Evolutionary conservation across 2,888 invertebrate species (phyloP), one percentile per base, ranked within the genome.

Genomic region (Mechanitis mazaeus): DNA sequence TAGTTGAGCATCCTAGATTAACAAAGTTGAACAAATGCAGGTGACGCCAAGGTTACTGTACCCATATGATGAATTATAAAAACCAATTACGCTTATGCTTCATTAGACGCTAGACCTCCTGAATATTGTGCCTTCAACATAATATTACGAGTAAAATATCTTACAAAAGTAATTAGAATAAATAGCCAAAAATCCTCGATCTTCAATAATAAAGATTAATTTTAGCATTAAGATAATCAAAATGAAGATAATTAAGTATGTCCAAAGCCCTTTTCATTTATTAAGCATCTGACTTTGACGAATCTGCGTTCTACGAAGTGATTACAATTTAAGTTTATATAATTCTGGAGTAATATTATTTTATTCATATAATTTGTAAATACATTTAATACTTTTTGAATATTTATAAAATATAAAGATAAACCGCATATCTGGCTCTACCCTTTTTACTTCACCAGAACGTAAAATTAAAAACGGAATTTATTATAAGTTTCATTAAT

Each of bases 391-490:
- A 20, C 20, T 42, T 42, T 42, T 42, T 9, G 45, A 61, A 35
- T 28, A 54, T 45, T 54, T 20, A 33, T 35, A 38, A 54, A 42
- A 38, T 31, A 28, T 61, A n/a, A 56, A 54, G 28, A 54, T 56
- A 56, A 56, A 57, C 57, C 35, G n/a, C 45, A 45, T 54, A 61
- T 35, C 6, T 35, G 35, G 42, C 7, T 42, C 11, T 3, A 54
- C 69, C 76, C 73, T 74, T 78, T 76, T 76, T 75, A 73, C 75
- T 75, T 76, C 75, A 75, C 74, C 76, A 20, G 20, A 77, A 82
- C 81, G 55, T 5, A 77, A 83, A 85, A 88, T 87, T 87, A 85
- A 87, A 88, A 89, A 87, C 84, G 74, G 87, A 89, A 88, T 89
- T 83, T 83, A 83, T 87, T 83, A 89, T 85, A 83, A 83, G 80